Conservation (phyloP, 1,140 invertebrate species). For the Bombus pascuorum region DNA sequence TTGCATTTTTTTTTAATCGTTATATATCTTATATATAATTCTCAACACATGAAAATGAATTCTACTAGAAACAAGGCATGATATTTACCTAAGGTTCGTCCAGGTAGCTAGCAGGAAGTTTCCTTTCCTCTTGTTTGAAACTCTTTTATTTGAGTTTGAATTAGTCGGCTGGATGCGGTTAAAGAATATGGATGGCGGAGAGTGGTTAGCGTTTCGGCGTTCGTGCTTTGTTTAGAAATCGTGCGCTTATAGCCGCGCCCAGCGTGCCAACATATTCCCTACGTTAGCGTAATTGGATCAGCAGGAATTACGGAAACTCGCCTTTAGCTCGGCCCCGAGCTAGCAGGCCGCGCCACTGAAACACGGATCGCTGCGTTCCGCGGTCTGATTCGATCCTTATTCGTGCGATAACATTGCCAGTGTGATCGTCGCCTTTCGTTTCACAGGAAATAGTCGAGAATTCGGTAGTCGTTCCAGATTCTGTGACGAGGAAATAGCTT, state of each 20-base stretch:
- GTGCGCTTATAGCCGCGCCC: constrained; percentile 62
- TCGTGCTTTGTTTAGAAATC: constrained; percentile 76
- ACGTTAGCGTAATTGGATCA: constrained; percentile 74
- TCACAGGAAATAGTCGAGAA: neutral
- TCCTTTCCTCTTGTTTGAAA: constrained; percentile 18
- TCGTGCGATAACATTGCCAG: neutral
- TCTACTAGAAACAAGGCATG: constrained; percentile 6
- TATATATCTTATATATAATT: neutral
- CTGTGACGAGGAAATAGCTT: neutral
- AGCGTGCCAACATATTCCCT: constrained; percentile 68
- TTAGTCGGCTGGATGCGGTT: constrained; percentile 72
- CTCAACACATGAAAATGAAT: neutral
- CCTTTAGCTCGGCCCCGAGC: constrained; percentile 59
- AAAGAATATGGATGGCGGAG: constrained; percentile 65
- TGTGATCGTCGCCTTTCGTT: neutral
- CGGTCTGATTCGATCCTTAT: constrained; percentile 31
- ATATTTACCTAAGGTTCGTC: constrained; percentile 6
- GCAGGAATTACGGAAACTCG: constrained; percentile 70
- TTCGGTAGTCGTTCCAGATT: neutral
- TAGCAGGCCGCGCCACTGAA: constrained; percentile 36
- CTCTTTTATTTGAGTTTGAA: constrained; percentile 75
- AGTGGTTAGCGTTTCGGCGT: constrained; percentile 53
- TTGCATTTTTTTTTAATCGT: too few species aligned
- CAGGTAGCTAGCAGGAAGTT: constrained; percentile 12
- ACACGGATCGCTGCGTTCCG: constrained; percentile 45